Evolutionary conservation across 2,797 vertebrate species (phyloP).

Genomic region (Cynopterus sphinx): DNA sequence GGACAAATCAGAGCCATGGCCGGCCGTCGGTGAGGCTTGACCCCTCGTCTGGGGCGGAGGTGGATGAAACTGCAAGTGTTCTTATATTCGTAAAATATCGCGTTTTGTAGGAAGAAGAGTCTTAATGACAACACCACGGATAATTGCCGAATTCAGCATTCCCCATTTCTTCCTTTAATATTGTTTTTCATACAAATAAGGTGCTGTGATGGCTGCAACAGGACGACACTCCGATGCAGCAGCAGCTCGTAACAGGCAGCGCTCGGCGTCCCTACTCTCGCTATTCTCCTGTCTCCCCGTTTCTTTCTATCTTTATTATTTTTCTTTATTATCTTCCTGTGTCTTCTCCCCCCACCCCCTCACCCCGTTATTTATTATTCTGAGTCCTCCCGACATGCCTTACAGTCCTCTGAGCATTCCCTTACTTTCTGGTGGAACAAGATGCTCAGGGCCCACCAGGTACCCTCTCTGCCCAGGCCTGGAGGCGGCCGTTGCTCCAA

Average conservation of each 20-base stretch:
- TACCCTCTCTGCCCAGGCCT: background rate
- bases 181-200: slow-evolving; percentile 12
- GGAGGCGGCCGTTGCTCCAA: background rate
- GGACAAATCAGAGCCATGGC: background rate
- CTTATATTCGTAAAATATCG: background rate
- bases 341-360: background rate
- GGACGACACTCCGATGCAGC: no score
- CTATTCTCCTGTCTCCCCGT: background rate
- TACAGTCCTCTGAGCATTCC: background rate
- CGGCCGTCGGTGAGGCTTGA: background rate
- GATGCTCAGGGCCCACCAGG: background rate
- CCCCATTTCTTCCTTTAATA: background rate
- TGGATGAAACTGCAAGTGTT: background rate
- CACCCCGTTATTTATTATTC: background rate
- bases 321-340: background rate
- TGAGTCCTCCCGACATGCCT: background rate
- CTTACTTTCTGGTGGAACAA: background rate
- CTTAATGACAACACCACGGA: background rate
- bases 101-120: background rate
- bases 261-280: background rate
- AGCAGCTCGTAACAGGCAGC: no score
- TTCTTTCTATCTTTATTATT: background rate
- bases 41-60: background rate
- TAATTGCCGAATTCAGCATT: background rate
- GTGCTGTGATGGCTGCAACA: background rate